Conservation (phyloP, 2,888 invertebrate species). For the Acrocyrtus sp. region DNA sequence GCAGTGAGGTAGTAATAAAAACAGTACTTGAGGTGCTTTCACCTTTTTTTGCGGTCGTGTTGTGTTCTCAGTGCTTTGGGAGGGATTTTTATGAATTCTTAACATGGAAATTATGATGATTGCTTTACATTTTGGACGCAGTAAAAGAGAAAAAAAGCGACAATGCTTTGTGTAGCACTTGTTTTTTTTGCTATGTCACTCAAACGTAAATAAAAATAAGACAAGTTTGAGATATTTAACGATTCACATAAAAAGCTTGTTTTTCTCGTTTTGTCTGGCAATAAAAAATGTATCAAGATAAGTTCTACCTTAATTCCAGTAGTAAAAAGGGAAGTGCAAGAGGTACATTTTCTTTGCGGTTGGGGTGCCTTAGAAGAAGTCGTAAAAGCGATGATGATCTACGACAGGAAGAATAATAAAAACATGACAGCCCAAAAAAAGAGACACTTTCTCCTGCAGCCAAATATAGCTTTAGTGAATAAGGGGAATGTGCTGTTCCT, state of each 20-base stretch:
- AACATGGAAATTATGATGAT: slow-evolving; percentile 29
- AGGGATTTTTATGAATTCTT: slow-evolving; percentile 31
- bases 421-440: neutral
- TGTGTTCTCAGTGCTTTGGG: neutral
- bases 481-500: neutral
- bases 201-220: neutral
- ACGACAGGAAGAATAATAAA: neutral
- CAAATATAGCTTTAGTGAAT: neutral
- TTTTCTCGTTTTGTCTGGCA: too few relatives aligned
- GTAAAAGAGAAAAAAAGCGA: neutral
- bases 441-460: neutral
- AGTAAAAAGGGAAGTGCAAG: neutral
- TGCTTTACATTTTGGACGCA: too few relatives aligned
- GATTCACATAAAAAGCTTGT: neutral
- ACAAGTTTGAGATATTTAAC: too few relatives aligned
- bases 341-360: neutral
- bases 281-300: too few relatives aligned
- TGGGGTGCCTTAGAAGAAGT: neutral
- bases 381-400: neutral
- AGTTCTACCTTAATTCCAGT: neutral
- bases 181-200: neutral
- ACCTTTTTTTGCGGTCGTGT: slow-evolving; percentile 13
- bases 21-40: neutral
- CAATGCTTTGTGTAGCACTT: too few relatives aligned
- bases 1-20: neutral